phyloP scores from a whole-genome alignment of 2,113 vertebrate species.

The Rhadina sibilatrix region DNA sequence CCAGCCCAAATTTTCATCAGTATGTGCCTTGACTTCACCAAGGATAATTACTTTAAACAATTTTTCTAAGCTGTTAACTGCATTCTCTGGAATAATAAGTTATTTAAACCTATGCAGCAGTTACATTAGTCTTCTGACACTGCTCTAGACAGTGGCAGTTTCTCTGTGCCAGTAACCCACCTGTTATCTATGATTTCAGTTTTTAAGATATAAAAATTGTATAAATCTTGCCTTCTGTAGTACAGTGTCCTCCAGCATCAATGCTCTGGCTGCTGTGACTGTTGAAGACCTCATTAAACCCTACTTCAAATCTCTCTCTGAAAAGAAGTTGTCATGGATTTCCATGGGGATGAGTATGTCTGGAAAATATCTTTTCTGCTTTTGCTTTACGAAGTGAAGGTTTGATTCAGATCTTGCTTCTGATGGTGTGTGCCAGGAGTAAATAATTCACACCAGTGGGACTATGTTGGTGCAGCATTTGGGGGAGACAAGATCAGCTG shows the following conservation, averaged over 20 bases:
- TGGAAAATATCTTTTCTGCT: neutral
- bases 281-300: conserved; percentile 85
- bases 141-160: neutral
- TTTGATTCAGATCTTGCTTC: neutral
- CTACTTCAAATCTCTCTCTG: conserved; percentile 66
- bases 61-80: neutral
- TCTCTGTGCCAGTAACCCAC: neutral
- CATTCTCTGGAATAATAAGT: neutral
- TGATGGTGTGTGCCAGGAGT: neutral
- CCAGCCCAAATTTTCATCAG: neutral
- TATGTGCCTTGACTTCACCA: neutral
- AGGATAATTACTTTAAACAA: neutral
- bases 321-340: conserved; percentile 78
- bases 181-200: neutral
- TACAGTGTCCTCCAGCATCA: conserved; percentile 91
- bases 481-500: neutral
- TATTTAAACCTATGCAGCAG: neutral
- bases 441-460: neutral
- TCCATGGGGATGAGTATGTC: conserved; percentile 89
- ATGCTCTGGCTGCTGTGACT: conserved; percentile 88
- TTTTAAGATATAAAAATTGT: neutral
- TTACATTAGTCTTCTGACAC: neutral
- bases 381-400: neutral
- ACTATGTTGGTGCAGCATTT: neutral
- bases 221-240: conserved; percentile 62